Percentiles rank a stretch among this genome's conserved stretches.
Evolutionary conservation across 2,113 vertebrate genomes (phyloP).

Genomic region (Coreoperca whiteheadi): DNA sequence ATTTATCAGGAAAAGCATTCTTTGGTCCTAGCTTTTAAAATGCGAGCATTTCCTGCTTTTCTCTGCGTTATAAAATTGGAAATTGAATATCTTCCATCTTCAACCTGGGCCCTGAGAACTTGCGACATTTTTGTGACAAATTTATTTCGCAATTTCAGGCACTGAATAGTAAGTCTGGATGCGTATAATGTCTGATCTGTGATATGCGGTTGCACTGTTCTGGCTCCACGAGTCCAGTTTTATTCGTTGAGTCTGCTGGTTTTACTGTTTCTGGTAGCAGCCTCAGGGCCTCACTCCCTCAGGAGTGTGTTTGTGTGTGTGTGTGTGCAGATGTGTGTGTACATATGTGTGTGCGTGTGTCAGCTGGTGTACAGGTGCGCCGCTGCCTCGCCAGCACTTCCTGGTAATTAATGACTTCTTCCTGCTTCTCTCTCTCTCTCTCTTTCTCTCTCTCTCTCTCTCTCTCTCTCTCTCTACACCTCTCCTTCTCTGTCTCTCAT

Average conservation of each 20-base stretch:
- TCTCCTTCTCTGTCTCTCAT: conserved; percentile 46
- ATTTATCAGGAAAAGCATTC: background rate
- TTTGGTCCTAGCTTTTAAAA: background rate
- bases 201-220: background rate
- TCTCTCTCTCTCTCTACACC: conserved; percentile 10
- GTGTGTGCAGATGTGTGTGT: background rate
- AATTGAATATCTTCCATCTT: background rate
- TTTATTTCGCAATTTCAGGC: background rate
- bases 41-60: background rate
- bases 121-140: background rate
- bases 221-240: conserved; percentile 4
- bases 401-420: conserved; percentile 84
- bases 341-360: conserved; percentile 31
- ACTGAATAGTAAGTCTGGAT: background rate
- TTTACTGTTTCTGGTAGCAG: conserved; percentile 37
- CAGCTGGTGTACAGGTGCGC: conserved; percentile 81
- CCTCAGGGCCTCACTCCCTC: conserved; percentile 48
- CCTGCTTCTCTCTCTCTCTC: conserved; percentile 59
- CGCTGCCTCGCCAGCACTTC: conserved; percentile 81
- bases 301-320: conserved; percentile 47
- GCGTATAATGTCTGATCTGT: background rate
- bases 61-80: background rate
- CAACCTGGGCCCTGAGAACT: background rate
- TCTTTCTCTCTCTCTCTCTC: conserved; percentile 15
- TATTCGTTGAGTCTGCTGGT: conserved; percentile 38